phyloP scores from a whole-genome alignment of 2,113 vertebrate species.

The Brachypteracias leptosomus region DNA sequence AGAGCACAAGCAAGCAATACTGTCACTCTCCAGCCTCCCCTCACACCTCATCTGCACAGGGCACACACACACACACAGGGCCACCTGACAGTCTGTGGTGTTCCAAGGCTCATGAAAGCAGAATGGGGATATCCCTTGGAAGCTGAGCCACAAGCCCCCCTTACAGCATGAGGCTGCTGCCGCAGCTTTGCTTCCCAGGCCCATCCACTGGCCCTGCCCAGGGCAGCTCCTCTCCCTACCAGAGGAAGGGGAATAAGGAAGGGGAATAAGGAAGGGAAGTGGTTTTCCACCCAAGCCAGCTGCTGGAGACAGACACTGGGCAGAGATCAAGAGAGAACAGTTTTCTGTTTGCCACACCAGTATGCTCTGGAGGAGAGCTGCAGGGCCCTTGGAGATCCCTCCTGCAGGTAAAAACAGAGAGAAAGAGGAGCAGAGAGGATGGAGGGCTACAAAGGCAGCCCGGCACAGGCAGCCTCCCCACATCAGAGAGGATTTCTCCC shows the following conservation, averaged over 20 bases:
- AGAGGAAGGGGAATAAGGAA: not conserved
- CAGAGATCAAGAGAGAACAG: not conserved
- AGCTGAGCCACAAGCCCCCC: not conserved
- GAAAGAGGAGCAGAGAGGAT: not conserved
- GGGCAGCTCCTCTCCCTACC: rapidly evolving
- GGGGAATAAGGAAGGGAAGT: not conserved
- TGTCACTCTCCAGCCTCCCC: not conserved
- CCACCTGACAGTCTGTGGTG: rapidly evolving
- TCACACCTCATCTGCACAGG: not conserved
- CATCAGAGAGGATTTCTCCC: not conserved
- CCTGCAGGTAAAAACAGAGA: not conserved
- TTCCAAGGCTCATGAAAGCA: not conserved
- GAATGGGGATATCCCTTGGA: not conserved
- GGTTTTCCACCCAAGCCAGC: not conserved
- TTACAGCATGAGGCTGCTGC: too few species aligned
- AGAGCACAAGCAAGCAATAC: rapidly evolving
- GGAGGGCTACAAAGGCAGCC: not conserved
- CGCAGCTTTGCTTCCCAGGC: not conserved
- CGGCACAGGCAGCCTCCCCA: not conserved
- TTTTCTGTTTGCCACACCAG: not conserved
- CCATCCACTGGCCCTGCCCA: not conserved
- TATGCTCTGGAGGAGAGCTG: not conserved
- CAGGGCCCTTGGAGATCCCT: not conserved
- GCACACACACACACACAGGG: not conserved
- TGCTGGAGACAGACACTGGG: not conserved